Conservation (phyloP, 2,888 invertebrate species). For the Sinodicranocentrus sp. region DNA sequence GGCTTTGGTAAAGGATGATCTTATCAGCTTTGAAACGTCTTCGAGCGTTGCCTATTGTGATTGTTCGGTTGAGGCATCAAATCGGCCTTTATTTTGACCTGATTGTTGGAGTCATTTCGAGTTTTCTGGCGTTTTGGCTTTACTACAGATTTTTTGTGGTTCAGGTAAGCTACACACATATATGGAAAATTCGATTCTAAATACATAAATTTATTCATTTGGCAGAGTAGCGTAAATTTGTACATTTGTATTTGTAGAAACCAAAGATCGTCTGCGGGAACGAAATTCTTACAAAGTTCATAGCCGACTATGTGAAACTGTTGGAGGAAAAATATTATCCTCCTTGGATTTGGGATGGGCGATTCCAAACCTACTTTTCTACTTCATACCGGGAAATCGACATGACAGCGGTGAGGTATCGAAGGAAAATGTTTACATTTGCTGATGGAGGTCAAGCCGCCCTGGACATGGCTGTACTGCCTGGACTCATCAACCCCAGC, state of each 20-base stretch:
- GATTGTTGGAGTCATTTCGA: constrained; percentile 47
- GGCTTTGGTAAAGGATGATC: constrained; percentile 39
- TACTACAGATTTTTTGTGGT: constrained; percentile 54
- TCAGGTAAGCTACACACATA: constrained; percentile 19
- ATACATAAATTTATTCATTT: background rate
- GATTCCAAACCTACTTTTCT: constrained; percentile 48
- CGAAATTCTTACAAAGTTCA: constrained; percentile 52
- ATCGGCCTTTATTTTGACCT: constrained; percentile 58
- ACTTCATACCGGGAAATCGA: constrained; percentile 55
- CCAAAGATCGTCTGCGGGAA: constrained; percentile 54
- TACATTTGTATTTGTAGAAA: constrained; percentile 19
- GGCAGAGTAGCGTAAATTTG: background rate
- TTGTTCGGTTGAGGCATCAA: constrained; percentile 56
- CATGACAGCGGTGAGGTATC: constrained; percentile 59
- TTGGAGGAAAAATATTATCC: constrained; percentile 56
- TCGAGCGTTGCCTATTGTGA: constrained; percentile 56
- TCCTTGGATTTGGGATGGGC: constrained; percentile 49
- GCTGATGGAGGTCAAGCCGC: constrained; percentile 52
- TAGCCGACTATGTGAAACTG: constrained; percentile 40
- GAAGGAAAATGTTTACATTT: constrained; percentile 57
- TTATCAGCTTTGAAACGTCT: constrained; percentile 49
- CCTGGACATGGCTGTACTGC: constrained; percentile 44
- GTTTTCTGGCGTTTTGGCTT: constrained; percentile 58
- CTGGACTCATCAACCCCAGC: constrained; percentile 45
- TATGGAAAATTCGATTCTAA: background rate